phyloP scores from a whole-genome alignment of 1,140 invertebrate genomes.

The Drosophila melanica region DNA sequence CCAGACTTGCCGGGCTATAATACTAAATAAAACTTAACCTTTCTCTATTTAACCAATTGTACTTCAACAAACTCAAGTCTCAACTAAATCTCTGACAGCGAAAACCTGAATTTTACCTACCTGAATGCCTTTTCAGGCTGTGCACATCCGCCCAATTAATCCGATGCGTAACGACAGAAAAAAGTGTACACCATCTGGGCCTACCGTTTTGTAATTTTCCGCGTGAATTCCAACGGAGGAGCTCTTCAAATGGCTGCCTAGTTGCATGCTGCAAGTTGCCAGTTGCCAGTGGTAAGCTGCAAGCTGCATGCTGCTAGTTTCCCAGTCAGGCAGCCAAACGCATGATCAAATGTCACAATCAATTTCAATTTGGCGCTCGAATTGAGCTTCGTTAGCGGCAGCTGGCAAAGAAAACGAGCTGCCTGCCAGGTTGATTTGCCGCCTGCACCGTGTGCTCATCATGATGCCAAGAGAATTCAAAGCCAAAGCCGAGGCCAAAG shows the following conservation, averaged over 20 bases:
- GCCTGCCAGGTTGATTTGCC: constrained; percentile 30
- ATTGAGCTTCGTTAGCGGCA: constrained; percentile 80
- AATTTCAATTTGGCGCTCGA: constrained; percentile 83
- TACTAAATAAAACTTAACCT: background rate
- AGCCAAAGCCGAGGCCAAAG: constrained; percentile 37
- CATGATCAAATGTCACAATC: constrained; percentile 83
- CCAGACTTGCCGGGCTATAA: background rate
- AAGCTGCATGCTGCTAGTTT: constrained; percentile 1
- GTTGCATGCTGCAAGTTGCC: constrained; percentile 5
- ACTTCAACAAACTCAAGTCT: background rate
- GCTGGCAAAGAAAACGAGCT: constrained; percentile 58
- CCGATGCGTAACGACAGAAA: constrained; percentile 59
- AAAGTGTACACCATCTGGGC: constrained; percentile 30
- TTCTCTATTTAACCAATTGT: background rate
- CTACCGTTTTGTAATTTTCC: constrained; percentile 69
- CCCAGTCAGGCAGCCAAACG: constrained; percentile 40
- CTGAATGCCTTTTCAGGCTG: constrained; percentile 33
- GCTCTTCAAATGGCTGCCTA: constrained; percentile 14
- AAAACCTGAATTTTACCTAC: constrained; percentile 21
- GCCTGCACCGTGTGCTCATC: constrained; percentile 16
- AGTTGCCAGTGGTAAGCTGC: background rate
- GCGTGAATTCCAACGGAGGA: constrained; percentile 56
- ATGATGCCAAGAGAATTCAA: constrained; percentile 27
- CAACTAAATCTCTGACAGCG: constrained; percentile 39
- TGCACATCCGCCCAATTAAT: constrained; percentile 71